Conservation (phyloP, 1,140 invertebrate genomes). For the Littorina saxatilis region DNA sequence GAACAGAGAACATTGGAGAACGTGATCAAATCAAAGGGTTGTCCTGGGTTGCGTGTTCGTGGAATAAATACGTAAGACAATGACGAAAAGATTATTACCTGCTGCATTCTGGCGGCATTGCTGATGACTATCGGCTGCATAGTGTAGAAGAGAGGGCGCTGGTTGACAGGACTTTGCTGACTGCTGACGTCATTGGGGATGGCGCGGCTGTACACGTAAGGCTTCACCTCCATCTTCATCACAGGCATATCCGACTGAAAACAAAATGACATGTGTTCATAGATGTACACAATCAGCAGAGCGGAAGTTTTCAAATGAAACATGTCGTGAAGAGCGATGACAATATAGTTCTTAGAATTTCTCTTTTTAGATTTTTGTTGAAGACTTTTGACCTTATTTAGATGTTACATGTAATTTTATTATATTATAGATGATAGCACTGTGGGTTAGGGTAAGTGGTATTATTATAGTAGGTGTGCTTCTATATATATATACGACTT, state of each 20-base stretch:
- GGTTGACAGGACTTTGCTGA: background rate
- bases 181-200: background rate
- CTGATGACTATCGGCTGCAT: slow-evolving; percentile 9
- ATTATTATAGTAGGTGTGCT: too few species aligned
- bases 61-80: too few species aligned
- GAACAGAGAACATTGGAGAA: too few species aligned
- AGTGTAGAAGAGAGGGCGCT: background rate
- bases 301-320: background rate
- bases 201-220: background rate
- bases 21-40: too few species aligned
- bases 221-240: background rate
- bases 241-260: background rate
- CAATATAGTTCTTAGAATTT: background rate
- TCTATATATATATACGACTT: too few species aligned
- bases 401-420: too few species aligned
- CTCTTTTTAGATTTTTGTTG: too few species aligned
- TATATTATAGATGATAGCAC: too few species aligned
- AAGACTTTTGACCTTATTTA: too few species aligned
- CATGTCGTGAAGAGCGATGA: background rate
- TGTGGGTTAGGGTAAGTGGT: too few species aligned
- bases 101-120: background rate
- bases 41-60: too few species aligned
- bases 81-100: background rate
- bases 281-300: background rate
- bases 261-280: background rate